A percentile compares a stretch with the other conserved stretches of the same genome.
phyloP scores from a whole-genome alignment of 2,797 vertebrate species.

The Chromobotia macracanthus region DNA sequence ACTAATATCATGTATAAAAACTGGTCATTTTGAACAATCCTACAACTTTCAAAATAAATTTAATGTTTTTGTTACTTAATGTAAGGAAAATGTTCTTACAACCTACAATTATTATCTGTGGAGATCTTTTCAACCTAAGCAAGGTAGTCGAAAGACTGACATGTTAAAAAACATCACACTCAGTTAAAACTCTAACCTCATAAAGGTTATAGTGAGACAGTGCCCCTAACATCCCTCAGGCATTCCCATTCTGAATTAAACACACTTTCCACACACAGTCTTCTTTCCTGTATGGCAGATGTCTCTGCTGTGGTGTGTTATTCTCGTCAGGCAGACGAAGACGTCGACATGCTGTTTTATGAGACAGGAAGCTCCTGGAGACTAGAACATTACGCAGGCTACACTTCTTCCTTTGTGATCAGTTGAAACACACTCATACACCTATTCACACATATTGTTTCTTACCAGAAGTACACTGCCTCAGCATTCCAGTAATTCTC shows the following conservation, averaged over 20 bases:
- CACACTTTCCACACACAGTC: constrained; percentile 41
- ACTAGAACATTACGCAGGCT: constrained; percentile 63
- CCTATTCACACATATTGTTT: not conserved
- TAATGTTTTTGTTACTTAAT: no score
- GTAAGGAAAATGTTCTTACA: no score
- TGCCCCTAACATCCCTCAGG: constrained; percentile 1
- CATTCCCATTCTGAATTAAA: constrained; percentile 1
- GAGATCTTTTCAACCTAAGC: no score
- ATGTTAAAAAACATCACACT: not conserved
- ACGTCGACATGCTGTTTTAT: constrained; percentile 78
- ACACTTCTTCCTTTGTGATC: constrained; percentile 43
- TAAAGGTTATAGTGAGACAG: constrained; percentile 1
- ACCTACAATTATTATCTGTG: no score
- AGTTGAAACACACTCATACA: constrained; percentile 34
- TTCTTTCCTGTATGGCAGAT: constrained; percentile 44
- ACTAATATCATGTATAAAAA: no score
- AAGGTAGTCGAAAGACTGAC: not conserved
- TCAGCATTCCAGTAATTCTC: constrained; percentile 4
- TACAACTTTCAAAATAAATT: no score
- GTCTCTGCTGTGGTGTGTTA: constrained; percentile 69
- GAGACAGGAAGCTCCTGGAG: constrained; percentile 66
- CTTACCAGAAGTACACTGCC: constrained; percentile 10
- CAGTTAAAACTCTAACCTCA: not conserved
- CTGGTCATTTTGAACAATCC: no score
- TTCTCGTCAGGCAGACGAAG: constrained; percentile 78